Evolutionary conservation across 2,888 invertebrate species (phyloP), one percentile per base, ranked within the genome.

Genomic region (Pseudeuparius sepicola): DNA sequence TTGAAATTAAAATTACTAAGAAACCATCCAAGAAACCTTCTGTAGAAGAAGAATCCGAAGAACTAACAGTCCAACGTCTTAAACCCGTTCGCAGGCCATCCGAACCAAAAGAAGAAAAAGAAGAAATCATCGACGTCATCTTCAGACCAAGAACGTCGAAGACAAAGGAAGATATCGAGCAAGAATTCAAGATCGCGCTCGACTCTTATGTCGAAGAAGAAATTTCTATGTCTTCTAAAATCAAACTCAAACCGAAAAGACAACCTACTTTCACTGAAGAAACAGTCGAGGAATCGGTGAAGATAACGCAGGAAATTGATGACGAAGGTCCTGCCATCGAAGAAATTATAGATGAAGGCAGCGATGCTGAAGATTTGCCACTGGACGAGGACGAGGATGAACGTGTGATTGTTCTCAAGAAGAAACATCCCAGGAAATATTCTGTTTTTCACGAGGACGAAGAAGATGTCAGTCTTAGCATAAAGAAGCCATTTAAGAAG

Each of bases 171-270:
- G 83, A 86, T 50, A 83, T 88, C 9, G 87, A 88, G 54, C 88
- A 88, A 64, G 88, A 88, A 63, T 88, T 88, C 56, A 86, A 81
- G 60, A 86, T 88, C 45, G 80, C 82, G 7, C 63, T 87, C 40
- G 82, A 87, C 60, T 81, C 83, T 0, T 87, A 87, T 56, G 85
- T 84, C 23, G 87, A 86, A 63, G 87, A 87, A 66, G 85, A 87
- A 63, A 80, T 87, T 47, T 83, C 84, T 5, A 80, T 87, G 78
- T 78, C 82, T 3, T 82, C 84, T 37, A 86, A 83, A 61, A 78
- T 87, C 1, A 82, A 80, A 61, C 52, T 87, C 4, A 82, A 80
- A 51, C 75, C 71, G 34, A 75, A 75, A 44, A 32, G 36, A 12
- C 77, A 77, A 33, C 73, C 75, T 37, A 82, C 83, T 2, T 84